A percentile compares a stretch with the other conserved stretches of the same genome.
Conservation (phyloP, 2,113 vertebrate genomes). For the Orycteropus afer region DNA sequence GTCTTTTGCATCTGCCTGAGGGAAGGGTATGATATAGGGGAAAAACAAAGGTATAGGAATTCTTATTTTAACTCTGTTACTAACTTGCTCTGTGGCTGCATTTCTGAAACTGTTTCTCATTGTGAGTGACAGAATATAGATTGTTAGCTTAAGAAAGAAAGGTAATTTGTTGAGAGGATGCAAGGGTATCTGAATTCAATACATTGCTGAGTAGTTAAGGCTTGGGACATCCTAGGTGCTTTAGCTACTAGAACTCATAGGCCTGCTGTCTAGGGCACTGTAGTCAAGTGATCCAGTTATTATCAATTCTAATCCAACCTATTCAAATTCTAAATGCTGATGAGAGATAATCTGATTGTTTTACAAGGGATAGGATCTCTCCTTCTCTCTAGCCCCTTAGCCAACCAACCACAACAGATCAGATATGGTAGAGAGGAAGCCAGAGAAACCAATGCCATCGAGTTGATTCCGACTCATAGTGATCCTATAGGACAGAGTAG, state of each 20-base stretch:
- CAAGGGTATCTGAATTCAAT: background rate
- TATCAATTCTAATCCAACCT: background rate
- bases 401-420: background rate
- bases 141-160: background rate
- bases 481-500: too few relatives aligned
- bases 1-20: background rate
- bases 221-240: too few relatives aligned
- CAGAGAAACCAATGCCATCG: too few relatives aligned
- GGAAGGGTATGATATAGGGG: background rate
- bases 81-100: background rate
- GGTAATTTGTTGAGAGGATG: background rate
- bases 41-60: background rate
- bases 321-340: background rate
- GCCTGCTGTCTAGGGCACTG: background rate
- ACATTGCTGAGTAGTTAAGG: background rate
- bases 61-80: background rate
- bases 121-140: background rate
- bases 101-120: constrained; percentile 2
- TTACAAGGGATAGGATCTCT: background rate
- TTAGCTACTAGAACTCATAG: background rate
- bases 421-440: background rate
- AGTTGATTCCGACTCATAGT: too few relatives aligned
- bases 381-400: background rate
- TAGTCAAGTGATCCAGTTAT: background rate
- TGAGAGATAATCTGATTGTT: background rate